Percentiles rank a stretch among this genome's conserved stretches.
These are phyloP conservation scores for Neopipo cinnamomea DNA, from an alignment of 2,113 vertebrate genomes.

Conservation along the genomic window DNA sequence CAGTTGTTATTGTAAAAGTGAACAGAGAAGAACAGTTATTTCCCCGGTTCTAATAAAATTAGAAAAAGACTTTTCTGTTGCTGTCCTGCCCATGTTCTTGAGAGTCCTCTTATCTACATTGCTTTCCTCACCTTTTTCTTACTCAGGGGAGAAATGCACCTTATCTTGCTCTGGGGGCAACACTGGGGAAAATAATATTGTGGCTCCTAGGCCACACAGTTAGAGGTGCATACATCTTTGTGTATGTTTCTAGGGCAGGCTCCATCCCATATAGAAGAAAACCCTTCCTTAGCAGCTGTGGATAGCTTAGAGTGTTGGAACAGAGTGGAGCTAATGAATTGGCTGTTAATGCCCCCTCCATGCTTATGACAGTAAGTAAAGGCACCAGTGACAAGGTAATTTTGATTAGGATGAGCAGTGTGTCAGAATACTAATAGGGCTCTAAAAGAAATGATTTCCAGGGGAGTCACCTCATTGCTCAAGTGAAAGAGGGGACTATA, in stretches of 20 bases:
- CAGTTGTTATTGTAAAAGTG: neutral
- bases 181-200: neutral
- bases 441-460: conserved; percentile 43
- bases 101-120: neutral
- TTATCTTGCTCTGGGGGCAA: neutral
- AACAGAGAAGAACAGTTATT: neutral
- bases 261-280: neutral
- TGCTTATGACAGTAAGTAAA: conserved; percentile 46
- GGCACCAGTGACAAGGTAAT: conserved; percentile 36
- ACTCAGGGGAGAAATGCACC: neutral
- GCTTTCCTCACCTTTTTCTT: neutral
- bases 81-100: neutral
- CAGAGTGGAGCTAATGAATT: conserved; percentile 31
- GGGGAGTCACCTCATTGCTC: conserved; percentile 17
- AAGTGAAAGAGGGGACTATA: neutral
- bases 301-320: neutral
- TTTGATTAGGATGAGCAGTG: conserved; percentile 37
- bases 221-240: neutral
- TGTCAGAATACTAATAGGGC: conserved; percentile 65
- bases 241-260: neutral
- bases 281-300: neutral
- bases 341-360: conserved; percentile 31
- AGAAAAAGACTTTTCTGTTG: neutral
- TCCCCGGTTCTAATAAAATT: neutral
- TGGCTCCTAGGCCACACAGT: neutral